Conservation (phyloP, 92 coral and sea anemone species). For the Ricordea florida region DNA sequence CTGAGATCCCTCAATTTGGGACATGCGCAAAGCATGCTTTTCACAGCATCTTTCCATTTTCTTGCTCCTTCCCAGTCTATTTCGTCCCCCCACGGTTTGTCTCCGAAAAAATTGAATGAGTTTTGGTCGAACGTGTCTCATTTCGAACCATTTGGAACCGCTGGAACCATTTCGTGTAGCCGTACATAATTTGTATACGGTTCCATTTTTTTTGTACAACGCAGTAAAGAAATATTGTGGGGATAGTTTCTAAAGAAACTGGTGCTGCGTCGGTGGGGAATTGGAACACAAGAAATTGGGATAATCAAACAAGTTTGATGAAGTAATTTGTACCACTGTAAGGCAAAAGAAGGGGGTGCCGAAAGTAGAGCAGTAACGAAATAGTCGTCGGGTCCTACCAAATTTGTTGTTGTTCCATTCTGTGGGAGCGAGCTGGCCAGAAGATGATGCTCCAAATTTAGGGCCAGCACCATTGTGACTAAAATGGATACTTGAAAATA, state of each 20-base stretch:
- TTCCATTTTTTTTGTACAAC: slow-evolving; percentile 81
- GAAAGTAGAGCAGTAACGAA: too few species aligned
- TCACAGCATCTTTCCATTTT: slow-evolving; percentile 24
- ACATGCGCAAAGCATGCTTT: slow-evolving; percentile 12
- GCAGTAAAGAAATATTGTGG: slow-evolving; percentile 80
- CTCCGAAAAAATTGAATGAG: slow-evolving; percentile 76
- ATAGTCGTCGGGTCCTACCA: slow-evolving; percentile 84
- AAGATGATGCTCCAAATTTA: slow-evolving; percentile 72
- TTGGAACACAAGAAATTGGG: too few species aligned
- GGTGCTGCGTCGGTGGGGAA: too few species aligned
- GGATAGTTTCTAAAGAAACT: too few species aligned
- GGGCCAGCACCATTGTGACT: slow-evolving; percentile 72
- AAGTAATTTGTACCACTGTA: too few species aligned
- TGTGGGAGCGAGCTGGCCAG: slow-evolving; percentile 75
- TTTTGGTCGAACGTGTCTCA: slow-evolving; percentile 45
- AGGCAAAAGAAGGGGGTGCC: too few species aligned
- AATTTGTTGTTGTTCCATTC: slow-evolving; percentile 65
- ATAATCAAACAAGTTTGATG: too few species aligned
- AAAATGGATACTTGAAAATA: too few species aligned
- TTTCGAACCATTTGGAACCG: too few species aligned
- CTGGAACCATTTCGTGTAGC: slow-evolving; percentile 74
- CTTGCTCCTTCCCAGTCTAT: slow-evolving; percentile 55
- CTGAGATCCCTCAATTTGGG: slow-evolving; percentile 6
- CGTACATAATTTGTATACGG: slow-evolving; percentile 78
- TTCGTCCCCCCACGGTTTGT: slow-evolving; percentile 73